Evolutionary conservation across 23 tunicate species (phyloP).

Genomic region (Ciona savignyi): DNA sequence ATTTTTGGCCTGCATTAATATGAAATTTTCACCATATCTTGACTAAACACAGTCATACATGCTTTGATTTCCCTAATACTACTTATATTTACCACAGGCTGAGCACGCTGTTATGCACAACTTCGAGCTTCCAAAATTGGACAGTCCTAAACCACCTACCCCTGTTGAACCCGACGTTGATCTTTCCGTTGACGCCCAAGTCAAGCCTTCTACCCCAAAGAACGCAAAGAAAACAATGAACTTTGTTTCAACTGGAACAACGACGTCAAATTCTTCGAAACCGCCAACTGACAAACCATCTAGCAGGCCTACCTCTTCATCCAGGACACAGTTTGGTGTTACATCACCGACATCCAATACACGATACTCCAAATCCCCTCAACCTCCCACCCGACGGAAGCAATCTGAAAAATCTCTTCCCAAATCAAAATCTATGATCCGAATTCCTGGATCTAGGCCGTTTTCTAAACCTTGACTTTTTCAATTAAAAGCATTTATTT

Average conservation of each 20-base stretch:
- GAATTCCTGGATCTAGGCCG: constrained; percentile 24
- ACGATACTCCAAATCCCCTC: not conserved
- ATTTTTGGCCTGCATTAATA: too few species aligned
- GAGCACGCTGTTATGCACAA: constrained; percentile 1
- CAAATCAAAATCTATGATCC: constrained; percentile 3
- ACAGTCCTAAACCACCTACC: not conserved
- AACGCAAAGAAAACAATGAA: not conserved
- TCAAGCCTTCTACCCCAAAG: not conserved
- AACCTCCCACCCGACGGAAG: not conserved
- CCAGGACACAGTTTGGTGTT: not conserved
- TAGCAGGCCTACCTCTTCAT: not conserved
- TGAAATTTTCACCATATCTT: too few species aligned
- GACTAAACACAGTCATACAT: too few species aligned
- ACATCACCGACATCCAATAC: not conserved
- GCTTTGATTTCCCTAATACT: too few species aligned
- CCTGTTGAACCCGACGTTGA: not conserved
- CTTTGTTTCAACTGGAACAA: constrained; percentile 8
- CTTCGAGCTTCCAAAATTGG: constrained; percentile 7
- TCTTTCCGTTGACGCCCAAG: not conserved
- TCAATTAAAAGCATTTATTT: too few species aligned
- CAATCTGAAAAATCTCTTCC: not conserved
- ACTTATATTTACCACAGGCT: not conserved
- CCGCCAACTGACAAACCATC: not conserved
- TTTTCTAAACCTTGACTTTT: constrained; percentile 7
- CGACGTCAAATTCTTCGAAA: constrained; percentile 1